Evolutionary conservation across 2,888 invertebrate species (phyloP).

Genomic region (Bellardia bayeri): DNA sequence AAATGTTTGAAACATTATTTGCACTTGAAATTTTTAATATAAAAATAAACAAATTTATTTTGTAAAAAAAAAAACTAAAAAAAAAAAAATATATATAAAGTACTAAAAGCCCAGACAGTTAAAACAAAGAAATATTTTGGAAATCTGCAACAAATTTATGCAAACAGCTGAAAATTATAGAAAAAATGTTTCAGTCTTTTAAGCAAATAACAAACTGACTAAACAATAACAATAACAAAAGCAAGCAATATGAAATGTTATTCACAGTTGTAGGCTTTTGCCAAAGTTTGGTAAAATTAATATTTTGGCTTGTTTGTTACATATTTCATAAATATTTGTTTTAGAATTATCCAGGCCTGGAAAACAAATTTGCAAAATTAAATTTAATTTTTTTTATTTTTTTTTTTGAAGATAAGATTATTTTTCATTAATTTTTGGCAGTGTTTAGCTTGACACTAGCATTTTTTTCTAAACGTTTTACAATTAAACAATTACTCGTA

Average conservation of each 20-base stretch:
- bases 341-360: neutral
- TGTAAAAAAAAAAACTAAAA: constrained; percentile 47
- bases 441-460: constrained; percentile 66
- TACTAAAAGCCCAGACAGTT: constrained; percentile 31
- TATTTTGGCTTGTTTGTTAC: neutral
- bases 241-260: neutral
- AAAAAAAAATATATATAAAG: constrained; percentile 13
- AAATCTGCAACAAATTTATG: too few relatives aligned
- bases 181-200: constrained; percentile 22
- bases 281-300: neutral
- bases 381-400: constrained; percentile 52
- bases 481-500: too few relatives aligned
- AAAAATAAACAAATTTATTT: constrained; percentile 70
- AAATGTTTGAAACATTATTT: constrained; percentile 74
- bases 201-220: constrained; percentile 1
- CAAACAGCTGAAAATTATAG: neutral
- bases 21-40: constrained; percentile 73
- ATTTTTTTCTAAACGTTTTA: constrained; percentile 47
- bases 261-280: neutral
- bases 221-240: neutral
- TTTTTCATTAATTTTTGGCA: constrained; percentile 52
- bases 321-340: neutral
- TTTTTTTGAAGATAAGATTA: constrained; percentile 56
- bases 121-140: too few relatives aligned
- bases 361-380: neutral